These are phyloP conservation scores for Rhynchomys soricoides DNA, from an alignment of 2,113 vertebrate species.

Conservation along the genomic window DNA sequence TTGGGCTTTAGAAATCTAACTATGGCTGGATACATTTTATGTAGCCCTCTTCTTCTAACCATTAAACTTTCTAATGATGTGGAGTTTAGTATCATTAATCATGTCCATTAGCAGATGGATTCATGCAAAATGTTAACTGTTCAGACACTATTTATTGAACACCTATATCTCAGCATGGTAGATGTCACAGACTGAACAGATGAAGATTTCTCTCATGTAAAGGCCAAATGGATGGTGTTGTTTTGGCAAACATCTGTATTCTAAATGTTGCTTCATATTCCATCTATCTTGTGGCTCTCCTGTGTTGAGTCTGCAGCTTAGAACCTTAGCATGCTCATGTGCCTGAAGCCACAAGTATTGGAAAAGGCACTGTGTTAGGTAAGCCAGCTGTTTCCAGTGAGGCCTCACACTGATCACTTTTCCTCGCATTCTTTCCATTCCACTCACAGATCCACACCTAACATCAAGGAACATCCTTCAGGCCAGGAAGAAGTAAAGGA, in stretches of 20 bases:
- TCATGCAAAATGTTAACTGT: constrained; percentile 34
- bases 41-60: constrained; percentile 6
- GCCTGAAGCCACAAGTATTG: not conserved
- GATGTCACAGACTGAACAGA: not conserved
- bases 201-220: constrained; percentile 4
- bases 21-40: not conserved
- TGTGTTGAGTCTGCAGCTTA: constrained; percentile 1
- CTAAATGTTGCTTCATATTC: constrained; percentile 25
- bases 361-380: not conserved
- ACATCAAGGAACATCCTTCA: constrained; percentile 5
- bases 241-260: constrained; percentile 17
- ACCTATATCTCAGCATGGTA: constrained; percentile 11
- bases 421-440: constrained; percentile 38
- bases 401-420: constrained; percentile 4
- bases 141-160: not conserved
- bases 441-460: constrained; percentile 15
- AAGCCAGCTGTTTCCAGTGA: not conserved
- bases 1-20: not conserved
- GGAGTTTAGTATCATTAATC: constrained; percentile 26
- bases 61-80: constrained; percentile 11
- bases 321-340: constrained; percentile 39
- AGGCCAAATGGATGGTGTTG: not conserved
- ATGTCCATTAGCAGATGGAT: constrained; percentile 1
- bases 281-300: not conserved
- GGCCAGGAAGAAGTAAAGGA: not conserved